phyloP scores from a whole-genome alignment of 2,888 invertebrate genomes.

The Matsumyia berberina region DNA sequence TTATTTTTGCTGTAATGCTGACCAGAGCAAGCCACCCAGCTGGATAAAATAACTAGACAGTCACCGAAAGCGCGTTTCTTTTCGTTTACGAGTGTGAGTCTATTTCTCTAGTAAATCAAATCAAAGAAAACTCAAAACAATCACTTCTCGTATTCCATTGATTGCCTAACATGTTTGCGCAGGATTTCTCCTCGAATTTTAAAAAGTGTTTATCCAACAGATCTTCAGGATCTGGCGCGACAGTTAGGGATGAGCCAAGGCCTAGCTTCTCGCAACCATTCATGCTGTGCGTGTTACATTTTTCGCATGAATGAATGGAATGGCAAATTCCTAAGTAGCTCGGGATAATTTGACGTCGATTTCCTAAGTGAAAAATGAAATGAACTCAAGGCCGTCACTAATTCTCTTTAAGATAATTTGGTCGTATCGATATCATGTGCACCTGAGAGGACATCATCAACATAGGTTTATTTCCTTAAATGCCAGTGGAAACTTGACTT shows the following conservation, averaged over 20 bases:
- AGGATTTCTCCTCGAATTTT: background rate
- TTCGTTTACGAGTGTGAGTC: no score
- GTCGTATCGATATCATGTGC: slow-evolving; percentile 16
- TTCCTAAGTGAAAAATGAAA: slow-evolving; percentile 50
- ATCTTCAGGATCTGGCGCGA: background rate
- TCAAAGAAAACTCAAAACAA: background rate
- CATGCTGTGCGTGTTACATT: no score
- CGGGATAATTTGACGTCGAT: slow-evolving; percentile 39
- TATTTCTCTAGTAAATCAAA: background rate
- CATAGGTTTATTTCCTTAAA: slow-evolving; percentile 23
- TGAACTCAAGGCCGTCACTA: slow-evolving; percentile 20
- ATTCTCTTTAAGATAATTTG: slow-evolving; percentile 26
- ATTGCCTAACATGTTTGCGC: background rate
- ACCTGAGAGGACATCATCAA: slow-evolving; percentile 22
- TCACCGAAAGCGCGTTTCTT: background rate
- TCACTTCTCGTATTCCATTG: background rate
- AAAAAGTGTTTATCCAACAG: background rate
- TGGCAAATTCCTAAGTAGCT: no score
- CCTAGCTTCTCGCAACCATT: no score
- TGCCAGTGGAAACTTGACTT: slow-evolving; percentile 21
- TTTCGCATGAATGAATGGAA: no score
- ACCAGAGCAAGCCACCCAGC: slow-evolving; percentile 60
- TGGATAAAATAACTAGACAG: slow-evolving; percentile 60
- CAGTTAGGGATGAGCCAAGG: no score
- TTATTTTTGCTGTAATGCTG: slow-evolving; percentile 47